Evolutionary conservation across 1,140 invertebrate genomes (phyloP).

Genomic region (Neodiprion fabricii): DNA sequence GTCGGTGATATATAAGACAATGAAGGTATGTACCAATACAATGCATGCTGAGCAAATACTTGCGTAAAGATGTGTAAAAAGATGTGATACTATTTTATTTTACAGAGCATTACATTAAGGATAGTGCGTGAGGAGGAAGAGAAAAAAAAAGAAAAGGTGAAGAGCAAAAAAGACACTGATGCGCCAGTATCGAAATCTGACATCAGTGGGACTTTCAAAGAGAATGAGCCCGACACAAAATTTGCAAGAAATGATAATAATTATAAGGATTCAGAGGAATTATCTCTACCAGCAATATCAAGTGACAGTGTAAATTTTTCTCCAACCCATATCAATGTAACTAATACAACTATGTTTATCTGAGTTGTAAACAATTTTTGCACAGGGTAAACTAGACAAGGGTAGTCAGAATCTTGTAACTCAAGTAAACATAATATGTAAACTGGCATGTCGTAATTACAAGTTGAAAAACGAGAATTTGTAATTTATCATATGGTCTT

Average conservation of each 20-base stretch:
- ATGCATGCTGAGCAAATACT: too few species aligned
- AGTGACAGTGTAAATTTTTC: too few species aligned
- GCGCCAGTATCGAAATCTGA: neutral
- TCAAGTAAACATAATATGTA: too few species aligned
- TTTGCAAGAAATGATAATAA: neutral
- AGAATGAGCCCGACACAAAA: neutral
- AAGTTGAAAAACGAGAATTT: neutral
- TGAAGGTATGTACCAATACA: slow-evolving; percentile 37
- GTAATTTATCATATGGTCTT: neutral
- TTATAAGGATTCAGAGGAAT: too few species aligned
- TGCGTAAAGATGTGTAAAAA: neutral
- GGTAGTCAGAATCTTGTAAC: neutral
- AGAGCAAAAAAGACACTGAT: neutral
- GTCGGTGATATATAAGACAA: slow-evolving; percentile 40
- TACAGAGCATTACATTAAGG: slow-evolving; percentile 47
- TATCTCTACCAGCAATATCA: too few species aligned
- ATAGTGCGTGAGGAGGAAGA: slow-evolving; percentile 36
- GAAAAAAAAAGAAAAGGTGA: slow-evolving; percentile 22
- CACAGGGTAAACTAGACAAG: neutral
- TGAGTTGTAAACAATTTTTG: too few species aligned
- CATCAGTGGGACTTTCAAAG: slow-evolving; percentile 8
- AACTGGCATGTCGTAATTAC: too few species aligned
- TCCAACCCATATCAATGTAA: too few species aligned
- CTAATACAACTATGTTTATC: too few species aligned
- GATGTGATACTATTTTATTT: slow-evolving; percentile 6